Base-by-base conservation (phyloP, 2,113 vertebrate species). In the Sitta europaea region DNA sequence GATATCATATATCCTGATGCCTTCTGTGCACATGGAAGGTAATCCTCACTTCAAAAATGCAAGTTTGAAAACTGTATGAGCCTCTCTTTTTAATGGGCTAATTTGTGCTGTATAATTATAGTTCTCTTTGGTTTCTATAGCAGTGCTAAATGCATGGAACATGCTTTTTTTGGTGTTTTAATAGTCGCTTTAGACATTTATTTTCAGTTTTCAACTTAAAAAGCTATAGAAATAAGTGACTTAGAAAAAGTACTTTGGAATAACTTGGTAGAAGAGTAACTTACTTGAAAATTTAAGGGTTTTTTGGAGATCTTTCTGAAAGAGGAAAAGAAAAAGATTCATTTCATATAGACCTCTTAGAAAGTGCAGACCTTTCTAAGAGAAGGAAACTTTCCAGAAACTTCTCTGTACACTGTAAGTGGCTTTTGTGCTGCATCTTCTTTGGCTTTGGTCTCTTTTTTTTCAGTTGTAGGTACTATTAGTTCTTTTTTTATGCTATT, bases 1-100 rank as follows among this genome's bases (percentile, higher is more conserved):
- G 38, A 5, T 86, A 57, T 8, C 12, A 3, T 40, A 27, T 57
- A 54, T 61, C 38, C 22, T 66, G 33, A 43, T 0, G 0, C 19
- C 43, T 78, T 85, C 61, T 72, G 21, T 75, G 72, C 31, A 20
- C 11, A 10, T 0, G 5, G 18, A 63, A 12, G 27, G 38, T 50
- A 76, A 85, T 14, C 61, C 59, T 63, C 38, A 27, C 29, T 85
- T 85, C 45, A 62, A 54, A 93, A 71, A 62, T 61, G 23, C 12
- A 78, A 54, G 24, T 75, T 43, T 89, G 51, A 51, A 90, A 87
- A 67, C 82, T 50, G 6, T 48, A 9, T 11, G 31, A 86, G 20
- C 23, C 10, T 40, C 16, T 63, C 10, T 53, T 19, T 91, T 36
- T 76, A 73, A 40, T 11, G 7, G 36, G 10, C 73, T 72, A n/a